Base-by-base conservation (phyloP, 2,888 invertebrate genomes). In the Furcula furcula region DNA sequence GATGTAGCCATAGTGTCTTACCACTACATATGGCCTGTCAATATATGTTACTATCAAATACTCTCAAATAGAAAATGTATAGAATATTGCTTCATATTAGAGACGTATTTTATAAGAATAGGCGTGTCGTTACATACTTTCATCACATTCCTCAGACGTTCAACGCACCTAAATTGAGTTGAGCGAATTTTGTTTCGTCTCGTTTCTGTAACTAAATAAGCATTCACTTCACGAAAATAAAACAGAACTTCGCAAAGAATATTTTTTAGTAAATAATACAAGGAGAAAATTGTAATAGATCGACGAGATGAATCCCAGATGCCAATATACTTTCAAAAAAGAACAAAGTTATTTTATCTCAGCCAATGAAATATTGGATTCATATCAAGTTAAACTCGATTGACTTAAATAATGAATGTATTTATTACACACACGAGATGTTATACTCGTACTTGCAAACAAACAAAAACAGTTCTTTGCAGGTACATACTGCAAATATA, bases 201-300 rank as follows among this genome's bases (percentile, higher is more conserved):
- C 70, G 64, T 69, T 71, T 62, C 65, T 62, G 54, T 72, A 75
- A 76, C 72, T 67, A 73, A 76, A 71, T 72, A 66, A 69, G 59
- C 49, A 63, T 70, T 67, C 63, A 55, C 47, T 62, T 53, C 41
- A 47, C 50, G 52, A 61, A 68, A 66, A 59, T 64, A 75, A 76
- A 76, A 75, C 73, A 74, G 65, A 68, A 63, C 61, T 60, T 53
- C 46, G 48, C 46, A 47, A 56, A 54, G 48, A 49, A 64, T 58
- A 66, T 63, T 67, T 62, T 58, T 58, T 62, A 16, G 59, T 72
- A 74, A 73, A 72, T 65, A 72, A 66, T 55, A 65, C 52, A 62
- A 50, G 48, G 51, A 65, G 62, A 67, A 73, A 69, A 70, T 71
- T 72, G 65, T 67, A 61, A 70, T 65, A 67, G 61, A 65, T 67